Evolutionary conservation across 2,797 vertebrate species (phyloP).

Genomic region (Spea hammondii): DNA sequence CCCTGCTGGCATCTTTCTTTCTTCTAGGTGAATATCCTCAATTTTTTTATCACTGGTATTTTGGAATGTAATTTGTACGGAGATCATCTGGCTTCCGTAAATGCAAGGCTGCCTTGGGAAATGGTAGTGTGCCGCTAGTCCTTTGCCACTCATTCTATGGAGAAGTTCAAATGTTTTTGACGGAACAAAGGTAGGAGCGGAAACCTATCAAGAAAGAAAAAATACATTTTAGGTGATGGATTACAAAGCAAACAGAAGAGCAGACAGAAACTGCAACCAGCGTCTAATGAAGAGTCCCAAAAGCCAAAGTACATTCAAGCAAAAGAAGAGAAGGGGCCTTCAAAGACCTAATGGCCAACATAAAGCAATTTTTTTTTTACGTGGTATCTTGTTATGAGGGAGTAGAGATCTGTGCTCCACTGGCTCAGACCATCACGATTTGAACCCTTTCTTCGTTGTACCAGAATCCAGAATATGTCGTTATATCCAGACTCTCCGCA

Average conservation of each 20-base stretch:
- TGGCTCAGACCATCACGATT: too few relatives aligned
- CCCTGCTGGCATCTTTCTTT: conserved; percentile 70
- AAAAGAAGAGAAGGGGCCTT: too few relatives aligned
- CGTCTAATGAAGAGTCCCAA: too few relatives aligned
- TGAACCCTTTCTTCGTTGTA: too few relatives aligned
- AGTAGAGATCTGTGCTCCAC: too few relatives aligned
- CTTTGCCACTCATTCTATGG: conserved; percentile 94
- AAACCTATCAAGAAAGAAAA: conserved; percentile 68
- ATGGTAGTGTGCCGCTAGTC: conserved; percentile 84
- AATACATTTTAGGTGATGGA: neutral
- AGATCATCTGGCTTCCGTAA: conserved; percentile 82
- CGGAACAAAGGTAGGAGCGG: conserved; percentile 76
- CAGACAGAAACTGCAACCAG: neutral
- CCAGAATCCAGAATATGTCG: too few relatives aligned
- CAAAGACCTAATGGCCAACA: too few relatives aligned
- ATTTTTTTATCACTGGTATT: conserved; percentile 81
- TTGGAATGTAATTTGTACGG: conserved; percentile 81
- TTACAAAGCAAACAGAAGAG: neutral
- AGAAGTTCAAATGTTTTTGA: conserved; percentile 81
- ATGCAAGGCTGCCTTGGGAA: conserved; percentile 85
- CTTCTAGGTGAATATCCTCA: conserved; percentile 81
- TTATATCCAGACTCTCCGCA: too few relatives aligned
- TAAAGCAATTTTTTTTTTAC: too few relatives aligned
- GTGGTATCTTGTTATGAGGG: too few relatives aligned
- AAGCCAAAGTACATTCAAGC: too few relatives aligned